phyloP scores from a whole-genome alignment of 2,888 invertebrate genomes.

The Nowickia ferox region DNA sequence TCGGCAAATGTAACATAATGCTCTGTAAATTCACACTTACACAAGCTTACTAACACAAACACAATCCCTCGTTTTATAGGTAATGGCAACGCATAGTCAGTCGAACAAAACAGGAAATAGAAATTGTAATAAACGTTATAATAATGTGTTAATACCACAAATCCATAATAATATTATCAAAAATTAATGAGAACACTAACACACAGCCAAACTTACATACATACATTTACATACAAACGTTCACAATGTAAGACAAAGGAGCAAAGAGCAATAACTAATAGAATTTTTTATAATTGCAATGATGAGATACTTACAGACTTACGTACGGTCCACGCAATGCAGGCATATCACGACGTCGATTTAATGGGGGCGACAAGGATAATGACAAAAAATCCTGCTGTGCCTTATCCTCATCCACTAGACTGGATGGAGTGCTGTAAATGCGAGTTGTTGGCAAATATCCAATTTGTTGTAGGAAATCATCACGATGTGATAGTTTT shows the following conservation, averaged over 20 bases:
- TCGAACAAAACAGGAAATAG: constrained; percentile 50
- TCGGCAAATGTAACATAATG: neutral
- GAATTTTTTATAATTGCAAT: neutral
- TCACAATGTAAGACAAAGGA: constrained; percentile 4
- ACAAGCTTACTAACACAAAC: neutral
- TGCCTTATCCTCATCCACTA: constrained; percentile 80
- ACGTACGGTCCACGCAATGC: constrained; percentile 82
- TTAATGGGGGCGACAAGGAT: constrained; percentile 83
- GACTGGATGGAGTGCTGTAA: constrained; percentile 80
- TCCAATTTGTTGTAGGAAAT: constrained; percentile 82
- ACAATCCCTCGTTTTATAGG: neutral
- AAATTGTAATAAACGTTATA: constrained; percentile 43
- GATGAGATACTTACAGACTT: constrained; percentile 81
- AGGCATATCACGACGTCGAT: constrained; percentile 83
- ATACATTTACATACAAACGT: neutral
- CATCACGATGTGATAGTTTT: constrained; percentile 82
- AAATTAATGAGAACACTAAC: neutral
- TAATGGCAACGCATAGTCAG: constrained; percentile 13
- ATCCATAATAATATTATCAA: neutral
- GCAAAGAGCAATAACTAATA: constrained; percentile 2
- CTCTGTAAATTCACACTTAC: neutral
- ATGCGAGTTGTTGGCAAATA: constrained; percentile 82
- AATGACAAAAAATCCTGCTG: constrained; percentile 83
- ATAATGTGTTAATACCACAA: constrained; percentile 21
- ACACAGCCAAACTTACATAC: neutral